Percentiles rank a stretch among this genome's conserved stretches.
These are phyloP conservation scores for Sinohyriopsis cumingii DNA, from an alignment of 2,888 invertebrate genomes.

Conservation along the genomic window DNA sequence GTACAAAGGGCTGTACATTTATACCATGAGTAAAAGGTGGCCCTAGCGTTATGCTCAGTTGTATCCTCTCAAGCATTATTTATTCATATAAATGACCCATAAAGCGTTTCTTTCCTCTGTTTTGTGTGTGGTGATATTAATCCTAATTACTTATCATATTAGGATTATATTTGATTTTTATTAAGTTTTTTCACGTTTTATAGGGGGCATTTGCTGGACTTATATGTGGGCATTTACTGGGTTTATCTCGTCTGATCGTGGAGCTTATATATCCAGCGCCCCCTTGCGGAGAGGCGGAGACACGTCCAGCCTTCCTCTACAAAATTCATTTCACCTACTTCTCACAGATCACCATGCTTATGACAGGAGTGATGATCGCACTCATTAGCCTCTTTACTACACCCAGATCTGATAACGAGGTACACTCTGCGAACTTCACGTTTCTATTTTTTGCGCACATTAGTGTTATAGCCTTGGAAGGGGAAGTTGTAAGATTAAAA, in stretches of 20 bases:
- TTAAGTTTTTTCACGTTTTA: too few relatives aligned
- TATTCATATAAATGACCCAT: too few relatives aligned
- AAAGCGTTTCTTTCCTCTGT: too few relatives aligned
- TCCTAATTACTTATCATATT: too few relatives aligned
- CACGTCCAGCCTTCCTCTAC: conserved; percentile 35
- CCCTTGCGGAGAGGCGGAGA: conserved; percentile 35
- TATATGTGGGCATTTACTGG: conserved; percentile 28
- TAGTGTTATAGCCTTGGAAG: too few relatives aligned
- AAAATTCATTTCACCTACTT: conserved; percentile 50
- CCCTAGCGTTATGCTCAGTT: too few relatives aligned
- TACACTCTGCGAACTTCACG: conserved; percentile 5
- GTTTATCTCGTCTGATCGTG: conserved; percentile 29
- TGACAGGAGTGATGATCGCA: conserved; percentile 38
- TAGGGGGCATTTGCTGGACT: conserved; percentile 43
- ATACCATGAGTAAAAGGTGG: too few relatives aligned
- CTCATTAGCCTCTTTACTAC: conserved; percentile 39
- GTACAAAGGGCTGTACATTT: too few relatives aligned
- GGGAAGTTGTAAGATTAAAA: too few relatives aligned
- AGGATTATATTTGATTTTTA: too few relatives aligned
- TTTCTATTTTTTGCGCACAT: neutral
- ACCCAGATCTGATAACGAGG: conserved; percentile 32
- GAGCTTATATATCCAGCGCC: conserved; percentile 41
- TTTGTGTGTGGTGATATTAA: too few relatives aligned
- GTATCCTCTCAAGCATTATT: too few relatives aligned
- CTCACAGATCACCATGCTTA: conserved; percentile 37